phyloP scores from a whole-genome alignment of 1,140 invertebrate species.

The Himalopsyche phryganea region DNA sequence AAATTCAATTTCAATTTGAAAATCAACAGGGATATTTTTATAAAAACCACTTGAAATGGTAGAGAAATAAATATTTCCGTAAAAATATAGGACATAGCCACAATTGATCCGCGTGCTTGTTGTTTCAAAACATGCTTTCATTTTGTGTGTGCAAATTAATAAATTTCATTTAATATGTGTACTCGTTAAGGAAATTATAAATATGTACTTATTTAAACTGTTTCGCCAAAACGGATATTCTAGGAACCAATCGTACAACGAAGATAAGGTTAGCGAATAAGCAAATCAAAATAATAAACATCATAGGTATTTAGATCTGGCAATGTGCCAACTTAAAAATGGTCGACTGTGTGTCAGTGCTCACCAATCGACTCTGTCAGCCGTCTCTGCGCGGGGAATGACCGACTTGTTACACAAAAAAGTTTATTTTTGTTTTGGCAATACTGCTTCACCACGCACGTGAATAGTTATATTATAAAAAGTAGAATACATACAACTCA shows the following conservation, averaged over 20 bases:
- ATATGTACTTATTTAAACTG: background rate
- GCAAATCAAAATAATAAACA: conserved; percentile 3
- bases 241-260: background rate
- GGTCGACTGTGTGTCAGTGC: conserved; percentile 1
- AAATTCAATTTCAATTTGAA: too few relatives aligned
- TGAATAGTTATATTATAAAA: too few relatives aligned
- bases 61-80: too few relatives aligned
- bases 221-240: background rate
- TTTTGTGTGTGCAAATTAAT: background rate
- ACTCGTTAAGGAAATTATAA: background rate
- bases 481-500: too few relatives aligned
- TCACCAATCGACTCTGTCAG: background rate
- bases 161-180: background rate
- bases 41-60: too few relatives aligned
- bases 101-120: background rate
- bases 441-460: conserved; percentile 2
- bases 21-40: too few relatives aligned
- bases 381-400: conserved; percentile 9
- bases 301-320: background rate
- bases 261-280: conserved; percentile 17
- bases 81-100: background rate
- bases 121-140: background rate
- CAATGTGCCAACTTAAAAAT: conserved; percentile 5
- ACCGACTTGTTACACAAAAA: conserved; percentile 18
- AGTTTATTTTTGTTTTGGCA: conserved; percentile 20